Base-by-base conservation (phyloP, 2,113 vertebrate species). In the Jaculus jaculus region DNA sequence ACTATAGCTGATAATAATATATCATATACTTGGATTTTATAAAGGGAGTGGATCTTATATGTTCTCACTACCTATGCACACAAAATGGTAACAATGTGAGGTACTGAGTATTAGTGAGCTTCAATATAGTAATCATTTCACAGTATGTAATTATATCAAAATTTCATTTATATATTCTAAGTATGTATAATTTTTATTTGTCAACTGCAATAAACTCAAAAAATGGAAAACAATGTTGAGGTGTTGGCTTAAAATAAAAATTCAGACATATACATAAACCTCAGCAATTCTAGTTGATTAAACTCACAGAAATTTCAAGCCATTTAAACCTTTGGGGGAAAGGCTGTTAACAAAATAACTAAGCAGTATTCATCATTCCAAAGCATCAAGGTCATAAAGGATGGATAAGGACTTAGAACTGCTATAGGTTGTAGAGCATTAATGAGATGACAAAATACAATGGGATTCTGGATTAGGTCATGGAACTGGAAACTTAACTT, bases 201-300 rank as follows among this genome's bases (percentile, higher is more conserved):
- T n/a, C n/a, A n/a, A 61, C 28, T 75, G 51, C 9, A 83, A 42
- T 60, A 32, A 73, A 51, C 26, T 42, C 3, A 13, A 28, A 87
- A 93, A 90, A 81, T 90, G 58, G 18, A 93, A 94, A 63, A 61
- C 30, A 86, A 58, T 72, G 54, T 65, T 7, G 10, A 28, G 12
- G 24, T 81, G 18, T 11, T 80, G 37, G 15, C 71, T 89, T 75
- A 80, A 89, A 91, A 91, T 32, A 84, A 83, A 89, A 87, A 75
- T 32, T 47, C 42, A 47, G 42, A 47, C 42, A 47, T 47, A 47
- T 47, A 5, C 42, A 47, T 47, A 47, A 6, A 47, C 42, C 42
- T 47, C 42, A 47, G 42, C 42, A 47, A 47, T 47, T 47, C 42
- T 47, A 47, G 5, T 47, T 47, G 42, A 47, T 47, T 47, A 47